Evolutionary conservation across 2,888 invertebrate species (phyloP).

Genomic region (Synergus umbraculus): DNA sequence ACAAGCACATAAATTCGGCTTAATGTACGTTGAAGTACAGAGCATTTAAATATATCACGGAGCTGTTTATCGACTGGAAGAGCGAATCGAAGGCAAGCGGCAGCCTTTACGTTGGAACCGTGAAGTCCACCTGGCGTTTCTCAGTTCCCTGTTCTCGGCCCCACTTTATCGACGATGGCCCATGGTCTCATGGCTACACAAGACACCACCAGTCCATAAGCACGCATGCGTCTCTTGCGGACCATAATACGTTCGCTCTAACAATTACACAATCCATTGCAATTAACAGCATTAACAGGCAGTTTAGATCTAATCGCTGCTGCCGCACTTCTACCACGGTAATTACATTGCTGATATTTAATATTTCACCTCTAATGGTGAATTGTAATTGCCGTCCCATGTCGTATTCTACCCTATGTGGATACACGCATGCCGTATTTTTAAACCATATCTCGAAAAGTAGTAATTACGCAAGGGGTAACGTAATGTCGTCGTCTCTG

Average conservation of each 20-base stretch:
- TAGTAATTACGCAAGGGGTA: not conserved
- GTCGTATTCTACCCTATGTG: not conserved
- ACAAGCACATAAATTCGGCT: slow-evolving; percentile 1
- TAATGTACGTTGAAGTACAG: not conserved
- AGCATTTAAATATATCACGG: slow-evolving; percentile 13
- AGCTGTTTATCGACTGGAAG: slow-evolving; percentile 19
- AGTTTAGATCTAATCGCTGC: slow-evolving; percentile 65
- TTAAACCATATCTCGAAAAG: not conserved
- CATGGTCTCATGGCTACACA: not conserved
- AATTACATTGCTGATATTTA: slow-evolving; percentile 64
- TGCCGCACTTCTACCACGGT: slow-evolving; percentile 58
- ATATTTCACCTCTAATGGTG: slow-evolving; percentile 65
- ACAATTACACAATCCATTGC: slow-evolving; percentile 69
- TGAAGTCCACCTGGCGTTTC: slow-evolving; percentile 31
- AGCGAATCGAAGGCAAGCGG: slow-evolving; percentile 13
- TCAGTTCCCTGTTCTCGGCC: not conserved
- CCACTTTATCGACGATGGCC: not conserved
- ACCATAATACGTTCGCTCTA: slow-evolving; percentile 41
- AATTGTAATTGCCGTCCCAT: slow-evolving; percentile 34
- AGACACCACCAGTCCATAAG: slow-evolving; percentile 9
- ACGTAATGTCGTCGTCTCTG: not conserved
- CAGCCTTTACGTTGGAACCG: slow-evolving; percentile 6
- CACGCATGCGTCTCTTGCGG: slow-evolving; percentile 21
- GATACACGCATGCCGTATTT: slow-evolving; percentile 6
- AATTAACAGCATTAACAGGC: slow-evolving; percentile 65